These are phyloP conservation scores for Clavelina lepadiformis DNA, from an alignment of 23 tunicate genomes.

Conservation along the genomic window DNA sequence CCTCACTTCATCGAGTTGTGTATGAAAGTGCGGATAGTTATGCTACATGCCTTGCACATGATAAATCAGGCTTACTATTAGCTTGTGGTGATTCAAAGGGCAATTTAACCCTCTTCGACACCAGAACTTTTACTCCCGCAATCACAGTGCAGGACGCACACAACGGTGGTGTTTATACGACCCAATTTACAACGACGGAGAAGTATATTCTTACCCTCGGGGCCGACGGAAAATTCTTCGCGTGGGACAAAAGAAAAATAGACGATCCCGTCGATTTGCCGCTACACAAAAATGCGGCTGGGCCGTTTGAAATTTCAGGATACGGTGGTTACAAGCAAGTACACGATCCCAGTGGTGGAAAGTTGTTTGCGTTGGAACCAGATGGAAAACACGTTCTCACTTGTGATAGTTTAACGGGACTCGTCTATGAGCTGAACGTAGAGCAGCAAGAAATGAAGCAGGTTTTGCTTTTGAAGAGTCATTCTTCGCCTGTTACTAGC, in stretches of 20 bases:
- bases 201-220: constrained; percentile 52
- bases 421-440: constrained; percentile 19
- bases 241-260: constrained; percentile 19
- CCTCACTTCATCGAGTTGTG: not conserved
- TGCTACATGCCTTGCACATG: constrained; percentile 39
- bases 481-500: constrained; percentile 51
- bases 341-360: constrained; percentile 43
- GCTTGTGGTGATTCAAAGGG: constrained; percentile 47
- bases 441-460: constrained; percentile 4
- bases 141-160: constrained; percentile 39
- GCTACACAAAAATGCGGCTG: constrained; percentile 38
- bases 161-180: constrained; percentile 32
- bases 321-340: constrained; percentile 51
- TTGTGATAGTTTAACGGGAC: constrained; percentile 47
- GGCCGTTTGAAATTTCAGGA: constrained; percentile 61
- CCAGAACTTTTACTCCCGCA: too few species aligned
- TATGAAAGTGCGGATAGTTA: not conserved
- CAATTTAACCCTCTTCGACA: constrained; percentile 23
- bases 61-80: constrained; percentile 28
- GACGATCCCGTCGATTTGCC: constrained; percentile 25
- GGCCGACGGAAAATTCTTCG: constrained; percentile 44
- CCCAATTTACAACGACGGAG: constrained; percentile 27
- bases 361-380: constrained; percentile 47
- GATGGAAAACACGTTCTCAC: constrained; percentile 47
- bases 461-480: constrained; percentile 34